These are phyloP conservation scores for Pedetes capensis DNA, from an alignment of 2,113 vertebrate species.

Conservation along the genomic window DNA sequence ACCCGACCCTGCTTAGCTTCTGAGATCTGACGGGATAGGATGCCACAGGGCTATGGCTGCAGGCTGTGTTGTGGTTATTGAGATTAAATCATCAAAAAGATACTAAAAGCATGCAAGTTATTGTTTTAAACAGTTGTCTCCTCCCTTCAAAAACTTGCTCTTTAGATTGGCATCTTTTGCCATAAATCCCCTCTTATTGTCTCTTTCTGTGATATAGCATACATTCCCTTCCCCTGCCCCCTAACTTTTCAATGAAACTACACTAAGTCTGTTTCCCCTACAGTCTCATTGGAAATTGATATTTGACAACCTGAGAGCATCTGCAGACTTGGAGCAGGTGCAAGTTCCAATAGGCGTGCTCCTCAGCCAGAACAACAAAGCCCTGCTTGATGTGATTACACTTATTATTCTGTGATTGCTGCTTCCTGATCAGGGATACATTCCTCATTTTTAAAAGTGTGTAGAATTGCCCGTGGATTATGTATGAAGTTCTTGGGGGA, in stretches of 20 bases:
- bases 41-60: too few relatives aligned
- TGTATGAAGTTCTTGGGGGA: not conserved
- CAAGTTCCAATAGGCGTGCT: not conserved
- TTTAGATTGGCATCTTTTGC: not conserved
- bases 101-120: not conserved
- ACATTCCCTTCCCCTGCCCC: too few relatives aligned
- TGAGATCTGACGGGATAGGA: too few relatives aligned
- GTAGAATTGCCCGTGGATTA: slow-evolving; percentile 40
- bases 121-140: not conserved
- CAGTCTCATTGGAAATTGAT: not conserved
- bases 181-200: not conserved
- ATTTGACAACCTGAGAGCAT: not conserved
- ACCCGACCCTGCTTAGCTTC: too few relatives aligned
- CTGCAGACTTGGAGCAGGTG: slow-evolving; percentile 49
- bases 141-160: not conserved
- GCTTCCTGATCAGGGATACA: slow-evolving; percentile 58
- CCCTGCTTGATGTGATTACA: slow-evolving; percentile 38
- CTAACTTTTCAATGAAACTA: not conserved
- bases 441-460: not conserved
- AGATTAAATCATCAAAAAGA: slow-evolving; percentile 15
- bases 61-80: too few relatives aligned
- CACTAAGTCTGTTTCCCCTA: not conserved
- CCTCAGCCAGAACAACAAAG: not conserved
- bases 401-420: slow-evolving; percentile 60
- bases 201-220: not conserved